These are phyloP conservation scores for Epirrhoe alternata DNA, from an alignment of 2,888 invertebrate species.

Conservation along the genomic window DNA sequence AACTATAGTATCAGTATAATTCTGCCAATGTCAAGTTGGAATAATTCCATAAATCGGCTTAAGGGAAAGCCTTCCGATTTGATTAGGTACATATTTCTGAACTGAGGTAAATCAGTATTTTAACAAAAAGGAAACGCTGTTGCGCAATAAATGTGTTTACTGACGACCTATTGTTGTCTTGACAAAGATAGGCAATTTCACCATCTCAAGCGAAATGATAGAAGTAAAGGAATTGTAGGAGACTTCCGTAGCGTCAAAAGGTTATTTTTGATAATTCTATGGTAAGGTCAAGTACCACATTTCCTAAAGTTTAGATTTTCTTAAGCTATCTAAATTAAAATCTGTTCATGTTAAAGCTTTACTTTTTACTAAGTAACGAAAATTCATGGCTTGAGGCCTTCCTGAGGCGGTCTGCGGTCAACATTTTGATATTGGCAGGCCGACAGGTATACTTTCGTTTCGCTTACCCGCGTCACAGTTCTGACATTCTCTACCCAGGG, in stretches of 20 bases:
- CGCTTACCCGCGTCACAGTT: conserved; percentile 17
- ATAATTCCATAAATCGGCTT: too few relatives aligned
- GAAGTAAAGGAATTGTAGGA: not conserved
- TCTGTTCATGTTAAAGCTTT: too few relatives aligned
- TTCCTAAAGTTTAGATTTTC: not conserved
- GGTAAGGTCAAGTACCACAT: too few relatives aligned
- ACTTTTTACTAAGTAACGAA: too few relatives aligned
- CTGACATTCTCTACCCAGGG: conserved; percentile 10
- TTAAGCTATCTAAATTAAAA: not conserved
- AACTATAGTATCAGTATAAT: too few relatives aligned
- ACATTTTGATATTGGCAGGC: conserved; percentile 8
- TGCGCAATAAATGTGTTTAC: conserved; percentile 16
- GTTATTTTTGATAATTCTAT: not conserved
- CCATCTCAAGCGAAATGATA: not conserved
- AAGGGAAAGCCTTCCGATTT: not conserved
- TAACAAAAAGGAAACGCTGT: conserved; percentile 6
- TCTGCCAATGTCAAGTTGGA: too few relatives aligned
- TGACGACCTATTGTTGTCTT: conserved; percentile 18
- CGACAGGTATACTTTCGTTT: conserved; percentile 16
- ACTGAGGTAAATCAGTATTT: conserved; percentile 16
- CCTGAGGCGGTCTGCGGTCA: not conserved
- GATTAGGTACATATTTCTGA: not conserved
- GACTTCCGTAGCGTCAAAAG: not conserved
- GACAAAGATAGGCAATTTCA: conserved; percentile 12
- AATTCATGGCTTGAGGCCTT: not conserved